Evolutionary conservation across 2,113 vertebrate species (phyloP).

Genomic region (Cryptotis parvus): DNA sequence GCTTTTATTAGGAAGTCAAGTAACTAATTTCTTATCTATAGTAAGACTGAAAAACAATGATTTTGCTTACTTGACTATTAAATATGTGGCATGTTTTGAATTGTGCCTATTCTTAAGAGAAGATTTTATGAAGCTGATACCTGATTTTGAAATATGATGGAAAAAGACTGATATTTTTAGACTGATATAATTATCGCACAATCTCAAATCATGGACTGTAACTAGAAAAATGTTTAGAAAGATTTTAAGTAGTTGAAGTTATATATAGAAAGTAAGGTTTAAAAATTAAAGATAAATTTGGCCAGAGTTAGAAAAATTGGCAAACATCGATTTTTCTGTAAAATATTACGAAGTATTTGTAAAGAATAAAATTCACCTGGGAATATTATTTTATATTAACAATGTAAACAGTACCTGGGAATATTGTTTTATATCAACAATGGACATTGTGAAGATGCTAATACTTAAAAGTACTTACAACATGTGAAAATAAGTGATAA

Average conservation of each 20-base stretch:
- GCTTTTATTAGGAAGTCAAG: background rate
- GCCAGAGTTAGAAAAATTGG: background rate
- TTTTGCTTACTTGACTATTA: background rate
- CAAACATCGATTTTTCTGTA: background rate
- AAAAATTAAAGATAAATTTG: background rate
- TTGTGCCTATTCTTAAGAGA: background rate
- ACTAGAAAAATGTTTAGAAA: background rate
- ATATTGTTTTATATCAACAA: background rate
- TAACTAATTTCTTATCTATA: background rate
- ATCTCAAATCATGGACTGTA: background rate
- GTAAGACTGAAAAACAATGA: background rate
- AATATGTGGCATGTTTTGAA: background rate
- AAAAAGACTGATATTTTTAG: background rate
- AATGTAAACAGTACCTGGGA: background rate
- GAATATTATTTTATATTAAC: background rate
- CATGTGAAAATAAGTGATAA: background rate
- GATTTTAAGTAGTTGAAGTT: background rate
- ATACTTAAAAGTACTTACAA: background rate
- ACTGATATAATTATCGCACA: background rate
- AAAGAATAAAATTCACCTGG: no score
- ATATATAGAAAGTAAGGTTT: background rate
- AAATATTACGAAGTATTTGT: background rate
- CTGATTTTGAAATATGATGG: background rate
- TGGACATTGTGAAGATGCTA: background rate
- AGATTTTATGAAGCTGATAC: slow-evolving; percentile 17